Evolutionary conservation across 2,113 vertebrate species (phyloP), one percentile per base, ranked within the genome.

Genomic region (Elanus axillaris): DNA sequence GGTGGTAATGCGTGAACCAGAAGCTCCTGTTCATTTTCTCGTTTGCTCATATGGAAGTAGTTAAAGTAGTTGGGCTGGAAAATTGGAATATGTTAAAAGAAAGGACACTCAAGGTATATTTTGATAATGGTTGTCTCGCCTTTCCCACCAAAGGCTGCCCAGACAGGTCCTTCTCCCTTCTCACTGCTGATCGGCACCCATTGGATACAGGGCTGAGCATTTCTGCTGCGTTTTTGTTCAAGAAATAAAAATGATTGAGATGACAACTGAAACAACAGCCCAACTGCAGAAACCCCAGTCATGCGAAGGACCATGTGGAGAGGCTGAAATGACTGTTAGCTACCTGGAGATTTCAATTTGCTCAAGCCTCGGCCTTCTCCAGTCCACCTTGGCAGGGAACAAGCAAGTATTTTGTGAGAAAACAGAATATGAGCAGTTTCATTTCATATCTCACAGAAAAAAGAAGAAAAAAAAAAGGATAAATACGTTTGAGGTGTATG

Each of bases 331-430:
- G 48, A 75, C 69, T 96, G 81, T 85, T 90, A 90, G 74, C 69
- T 50, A 53, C 93, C 80, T 72, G 95, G 89, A 75, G 86, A 87
- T 85, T 96, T 88, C 77, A 85, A 88, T 95, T 96, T 95, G 23
- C 48, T 94, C 52, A 16, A 85, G 48, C 13, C 32, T 82, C 52
- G 69, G 31, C 80, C 48, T 85, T 91, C 80, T 72, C 25, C 69
- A 68, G 56, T 25, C 17, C 23, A 5, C 31, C 31, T 79, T 68
- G 20, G 27, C 36, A 66, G 69, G 74, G 25, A 79, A 31, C 17
- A 73, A 67, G 34, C n/a, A 73, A 78, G 32, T 11, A 31, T 87
- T 77, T 69, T 68, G 16, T 31, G 31, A 52, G 47, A 9, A 8
- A 38, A 62, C 20, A 43, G 2, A 26, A 29, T 19, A 31, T 1